Evolutionary conservation across 2,888 invertebrate species (phyloP).

Genomic region (Tetrapedia diversipes): DNA sequence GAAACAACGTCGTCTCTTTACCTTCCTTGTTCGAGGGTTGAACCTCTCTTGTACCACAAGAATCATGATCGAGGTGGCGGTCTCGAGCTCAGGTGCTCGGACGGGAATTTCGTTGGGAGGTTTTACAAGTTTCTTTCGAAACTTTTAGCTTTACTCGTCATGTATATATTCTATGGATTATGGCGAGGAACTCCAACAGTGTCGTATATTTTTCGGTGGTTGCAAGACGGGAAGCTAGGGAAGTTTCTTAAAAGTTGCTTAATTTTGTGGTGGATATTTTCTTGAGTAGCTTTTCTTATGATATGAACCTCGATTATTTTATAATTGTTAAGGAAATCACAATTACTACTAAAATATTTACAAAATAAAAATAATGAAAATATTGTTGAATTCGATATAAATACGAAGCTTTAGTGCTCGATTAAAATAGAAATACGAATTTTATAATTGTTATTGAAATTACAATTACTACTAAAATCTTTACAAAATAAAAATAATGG

Average conservation of each 20-base stretch:
- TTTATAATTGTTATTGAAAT: too few relatives aligned
- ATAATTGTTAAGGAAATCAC: too few relatives aligned
- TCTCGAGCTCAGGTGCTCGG: conserved; percentile 42
- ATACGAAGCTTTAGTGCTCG: too few relatives aligned
- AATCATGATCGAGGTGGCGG: conserved; percentile 11
- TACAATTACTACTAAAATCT: too few relatives aligned
- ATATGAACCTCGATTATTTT: too few relatives aligned
- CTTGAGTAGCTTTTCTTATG: too few relatives aligned
- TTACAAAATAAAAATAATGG: too few relatives aligned
- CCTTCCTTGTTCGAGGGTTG: not conserved
- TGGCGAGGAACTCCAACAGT: conserved; percentile 15
- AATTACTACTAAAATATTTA: too few relatives aligned
- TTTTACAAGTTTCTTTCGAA: conserved; percentile 22
- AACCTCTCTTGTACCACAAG: not conserved
- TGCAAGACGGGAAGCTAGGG: not conserved
- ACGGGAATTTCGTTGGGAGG: conserved; percentile 25
- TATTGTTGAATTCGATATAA: too few relatives aligned
- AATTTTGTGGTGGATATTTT: not conserved
- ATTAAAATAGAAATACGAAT: too few relatives aligned
- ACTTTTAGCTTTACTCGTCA: conserved; percentile 18
- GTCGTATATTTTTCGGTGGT: conserved; percentile 21
- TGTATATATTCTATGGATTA: conserved; percentile 43
- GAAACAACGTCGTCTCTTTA: not conserved
- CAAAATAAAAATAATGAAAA: too few relatives aligned
- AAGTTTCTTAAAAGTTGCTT: not conserved